phyloP scores from a whole-genome alignment of 2,113 vertebrate species.

The Microcebus tavaratra region DNA sequence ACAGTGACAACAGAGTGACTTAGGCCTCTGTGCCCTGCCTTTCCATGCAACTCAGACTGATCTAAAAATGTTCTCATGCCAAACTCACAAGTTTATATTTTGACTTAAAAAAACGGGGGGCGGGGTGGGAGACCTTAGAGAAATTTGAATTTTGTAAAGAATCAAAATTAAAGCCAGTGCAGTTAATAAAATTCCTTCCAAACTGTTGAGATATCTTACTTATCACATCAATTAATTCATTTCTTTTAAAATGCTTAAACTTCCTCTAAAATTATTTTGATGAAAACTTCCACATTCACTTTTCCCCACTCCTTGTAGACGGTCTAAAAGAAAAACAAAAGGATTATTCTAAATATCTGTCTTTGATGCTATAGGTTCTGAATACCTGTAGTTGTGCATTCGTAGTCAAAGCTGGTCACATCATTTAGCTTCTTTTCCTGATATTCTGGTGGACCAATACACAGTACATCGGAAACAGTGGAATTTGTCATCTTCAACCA shows the following conservation, averaged over 20 bases:
- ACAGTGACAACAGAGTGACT: conserved; percentile 19
- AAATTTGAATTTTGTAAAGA: conserved; percentile 71
- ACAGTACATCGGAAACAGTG: conserved; percentile 95
- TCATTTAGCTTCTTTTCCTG: conserved; percentile 97
- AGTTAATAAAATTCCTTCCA: conserved; percentile 3
- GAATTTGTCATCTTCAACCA: conserved; percentile 99
- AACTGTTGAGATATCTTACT: neutral
- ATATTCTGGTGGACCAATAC: conserved; percentile 93
- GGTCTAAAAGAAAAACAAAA: neutral
- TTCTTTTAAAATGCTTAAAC: conserved; percentile 43
- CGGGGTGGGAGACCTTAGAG: conserved; percentile 22
- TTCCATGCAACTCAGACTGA: conserved; percentile 37
- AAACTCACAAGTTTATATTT: conserved; percentile 51
- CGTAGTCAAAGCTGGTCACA: conserved; percentile 92
- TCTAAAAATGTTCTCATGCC: conserved; percentile 49
- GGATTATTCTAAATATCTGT: neutral
- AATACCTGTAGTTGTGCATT: conserved; percentile 96
- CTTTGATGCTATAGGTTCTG: conserved; percentile 40
- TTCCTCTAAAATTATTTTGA: neutral
- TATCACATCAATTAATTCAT: neutral
- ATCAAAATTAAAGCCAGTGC: conserved; percentile 70
- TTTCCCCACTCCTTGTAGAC: conserved; percentile 45
- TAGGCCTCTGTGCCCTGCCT: conserved; percentile 48
- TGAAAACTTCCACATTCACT: neutral
- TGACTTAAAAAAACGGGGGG: conserved; percentile 50